phyloP scores from a whole-genome alignment of 2,113 vertebrate species.

The Pseudorhombus dupliciocellatus region DNA sequence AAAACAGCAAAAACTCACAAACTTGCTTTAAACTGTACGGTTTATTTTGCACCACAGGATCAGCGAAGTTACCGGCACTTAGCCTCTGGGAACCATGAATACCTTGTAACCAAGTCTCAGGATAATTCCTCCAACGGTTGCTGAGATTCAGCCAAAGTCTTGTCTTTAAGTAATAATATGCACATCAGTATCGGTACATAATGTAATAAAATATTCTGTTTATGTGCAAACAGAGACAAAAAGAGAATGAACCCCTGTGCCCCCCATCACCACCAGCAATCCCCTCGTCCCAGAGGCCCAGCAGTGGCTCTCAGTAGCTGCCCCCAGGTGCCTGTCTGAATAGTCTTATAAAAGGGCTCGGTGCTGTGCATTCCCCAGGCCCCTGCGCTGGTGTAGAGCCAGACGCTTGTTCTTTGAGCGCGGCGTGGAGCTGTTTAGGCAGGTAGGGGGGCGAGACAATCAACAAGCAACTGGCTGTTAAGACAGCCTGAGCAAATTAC shows the following conservation, averaged over 20 bases:
- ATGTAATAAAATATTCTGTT: neutral
- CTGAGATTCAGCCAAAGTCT: neutral
- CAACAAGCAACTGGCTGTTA: constrained; percentile 10
- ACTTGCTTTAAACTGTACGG: neutral
- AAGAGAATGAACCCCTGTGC: neutral
- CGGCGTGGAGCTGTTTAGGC: neutral
- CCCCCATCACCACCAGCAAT: constrained; percentile 31
- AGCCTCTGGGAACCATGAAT: neutral
- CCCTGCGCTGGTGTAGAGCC: constrained; percentile 42
- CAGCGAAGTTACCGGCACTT: neutral
- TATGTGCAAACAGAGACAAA: neutral
- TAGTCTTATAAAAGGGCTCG: constrained; percentile 56
- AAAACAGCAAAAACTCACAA: no score
- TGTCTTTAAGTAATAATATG: no score
- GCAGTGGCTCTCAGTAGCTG: constrained; percentile 28
- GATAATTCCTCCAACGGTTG: neutral
- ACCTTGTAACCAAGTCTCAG: neutral
- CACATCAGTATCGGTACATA: neutral
- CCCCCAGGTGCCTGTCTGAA: constrained; percentile 54
- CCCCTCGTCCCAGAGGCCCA: constrained; percentile 38
- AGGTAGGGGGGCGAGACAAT: constrained; percentile 31
- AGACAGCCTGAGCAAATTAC: constrained; percentile 25
- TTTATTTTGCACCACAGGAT: neutral
- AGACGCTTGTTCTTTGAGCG: constrained; percentile 35
- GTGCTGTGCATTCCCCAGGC: constrained; percentile 40